Base-by-base conservation (phyloP, 2,888 invertebrate species). In the Sarcophaga caerulescens region DNA sequence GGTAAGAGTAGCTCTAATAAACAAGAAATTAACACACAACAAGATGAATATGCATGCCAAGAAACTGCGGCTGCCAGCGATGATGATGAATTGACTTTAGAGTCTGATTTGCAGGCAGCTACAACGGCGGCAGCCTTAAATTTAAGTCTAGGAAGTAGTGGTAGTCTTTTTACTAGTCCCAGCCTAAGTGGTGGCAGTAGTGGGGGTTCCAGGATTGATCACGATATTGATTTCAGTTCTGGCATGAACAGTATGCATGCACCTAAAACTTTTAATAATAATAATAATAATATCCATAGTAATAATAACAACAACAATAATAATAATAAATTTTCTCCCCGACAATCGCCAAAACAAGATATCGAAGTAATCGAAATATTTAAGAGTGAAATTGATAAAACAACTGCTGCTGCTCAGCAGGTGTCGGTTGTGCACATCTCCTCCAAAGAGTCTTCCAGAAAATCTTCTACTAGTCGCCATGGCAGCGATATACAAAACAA, bases 1-100 rank as follows among this genome's bases (percentile, higher is more conserved):
- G 97, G 97, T 97, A 96, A 96, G 96, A 91, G 88, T 89, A 90
- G 89, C 87, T 89, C 89, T 88, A 89, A 88, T 88, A 88, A 84
- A 85, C 88, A 88, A 76, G 89, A 90, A 88, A 85, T 89, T 82
- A 89, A 89, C 85, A 90, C 90, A 87, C 89, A 89, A 85, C 88
- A 89, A 69, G 87, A 89, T 83, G 86, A 89, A 87, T 85, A 89
- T 81, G 87, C 88, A 84, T 84, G 84, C 75, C 74, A 70, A 84
- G 85, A 87, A 66, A 82, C 76, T 63, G 81, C 82, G 68, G 69
- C 71, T 45, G 85, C 83, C 71, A 81, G 74, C 45, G 80, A 83
- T 59, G 78, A 81, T 65, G 84, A 78, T 77, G 63, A 85, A 65
- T 87, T 89, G 80, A 87, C 89, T 79, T 85, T 89, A 66, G 91